Conservation (phyloP, 2,797 vertebrate genomes). For the Nasua narica region DNA sequence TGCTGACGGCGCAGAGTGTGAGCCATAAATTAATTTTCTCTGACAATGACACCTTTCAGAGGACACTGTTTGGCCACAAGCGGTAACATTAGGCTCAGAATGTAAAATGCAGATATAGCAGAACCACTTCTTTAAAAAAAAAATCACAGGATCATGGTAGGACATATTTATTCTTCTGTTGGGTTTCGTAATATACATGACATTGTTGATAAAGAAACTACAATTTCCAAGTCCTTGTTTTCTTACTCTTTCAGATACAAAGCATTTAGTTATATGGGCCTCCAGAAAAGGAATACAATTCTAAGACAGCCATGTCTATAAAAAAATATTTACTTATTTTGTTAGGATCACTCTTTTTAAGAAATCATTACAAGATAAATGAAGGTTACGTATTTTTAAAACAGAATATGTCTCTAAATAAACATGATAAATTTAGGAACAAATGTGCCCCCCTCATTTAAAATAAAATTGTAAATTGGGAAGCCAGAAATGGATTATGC, state of each 20-base stretch:
- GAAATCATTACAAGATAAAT: not conserved
- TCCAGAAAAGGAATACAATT: not conserved
- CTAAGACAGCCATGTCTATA: not conserved
- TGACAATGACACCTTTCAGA: constrained; percentile 73
- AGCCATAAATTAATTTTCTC: constrained; percentile 77
- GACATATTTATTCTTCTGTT: constrained; percentile 14
- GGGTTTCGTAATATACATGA: not conserved
- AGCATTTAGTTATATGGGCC: not conserved
- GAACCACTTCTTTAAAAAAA: constrained; percentile 2
- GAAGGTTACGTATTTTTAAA: not conserved
- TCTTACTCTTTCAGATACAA: not conserved
- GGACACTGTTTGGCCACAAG: constrained; percentile 68
- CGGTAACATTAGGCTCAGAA: constrained; percentile 44
- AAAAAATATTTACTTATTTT: not conserved
- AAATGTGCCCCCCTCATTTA: not conserved
- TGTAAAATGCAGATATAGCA: constrained; percentile 45
- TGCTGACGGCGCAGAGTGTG: constrained; percentile 59
- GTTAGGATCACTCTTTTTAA: not conserved
- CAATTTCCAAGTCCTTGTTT: not conserved
- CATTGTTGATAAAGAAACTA: not conserved
- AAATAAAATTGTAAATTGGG: not conserved
- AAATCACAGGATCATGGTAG: not conserved
- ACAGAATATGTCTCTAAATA: not conserved
- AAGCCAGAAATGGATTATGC: not conserved
- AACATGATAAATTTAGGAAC: not conserved